Conservation (phyloP, 2,888 invertebrate species). For the Laspeyria flexula region DNA sequence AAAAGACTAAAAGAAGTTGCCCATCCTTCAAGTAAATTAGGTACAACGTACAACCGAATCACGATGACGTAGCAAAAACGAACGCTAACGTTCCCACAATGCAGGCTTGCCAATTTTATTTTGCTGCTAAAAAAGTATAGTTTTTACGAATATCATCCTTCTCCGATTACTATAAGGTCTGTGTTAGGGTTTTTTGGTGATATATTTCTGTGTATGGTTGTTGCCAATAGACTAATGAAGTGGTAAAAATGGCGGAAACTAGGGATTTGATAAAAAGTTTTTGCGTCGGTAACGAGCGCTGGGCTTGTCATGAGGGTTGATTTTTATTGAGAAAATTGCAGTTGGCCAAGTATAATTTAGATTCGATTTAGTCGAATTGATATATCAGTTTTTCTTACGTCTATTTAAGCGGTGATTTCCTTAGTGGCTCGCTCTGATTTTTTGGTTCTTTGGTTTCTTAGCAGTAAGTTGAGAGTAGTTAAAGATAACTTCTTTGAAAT, state of each 20-base stretch:
- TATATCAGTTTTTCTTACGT: background rate
- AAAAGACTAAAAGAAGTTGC: constrained; percentile 22
- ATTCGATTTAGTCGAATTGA: background rate
- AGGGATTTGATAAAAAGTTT: constrained; percentile 28
- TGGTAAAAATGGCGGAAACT: constrained; percentile 30
- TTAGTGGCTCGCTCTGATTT: background rate
- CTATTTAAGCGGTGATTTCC: background rate
- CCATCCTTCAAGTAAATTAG: constrained; percentile 31
- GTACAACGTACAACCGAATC: constrained; percentile 29
- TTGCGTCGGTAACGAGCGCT: constrained; percentile 29
- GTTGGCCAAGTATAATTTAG: background rate
- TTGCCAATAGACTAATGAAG: constrained; percentile 42
- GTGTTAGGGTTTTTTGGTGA: background rate
- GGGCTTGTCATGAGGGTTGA: constrained; percentile 17
- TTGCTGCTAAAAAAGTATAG: background rate
- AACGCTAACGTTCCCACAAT: constrained; percentile 32
- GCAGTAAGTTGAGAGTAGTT: background rate
- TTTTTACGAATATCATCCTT: constrained; percentile 8
- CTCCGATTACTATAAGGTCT: background rate
- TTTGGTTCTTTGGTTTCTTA: background rate
- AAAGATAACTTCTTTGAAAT: no score
- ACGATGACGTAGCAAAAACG: constrained; percentile 34
- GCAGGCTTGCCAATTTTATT: constrained; percentile 19
- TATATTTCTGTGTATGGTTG: constrained; percentile 14
- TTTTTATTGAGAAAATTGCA: constrained; percentile 14